These are phyloP conservation scores for Boulengeromyrus knoepffleri DNA, from an alignment of 2,113 vertebrate species.

Conservation along the genomic window DNA sequence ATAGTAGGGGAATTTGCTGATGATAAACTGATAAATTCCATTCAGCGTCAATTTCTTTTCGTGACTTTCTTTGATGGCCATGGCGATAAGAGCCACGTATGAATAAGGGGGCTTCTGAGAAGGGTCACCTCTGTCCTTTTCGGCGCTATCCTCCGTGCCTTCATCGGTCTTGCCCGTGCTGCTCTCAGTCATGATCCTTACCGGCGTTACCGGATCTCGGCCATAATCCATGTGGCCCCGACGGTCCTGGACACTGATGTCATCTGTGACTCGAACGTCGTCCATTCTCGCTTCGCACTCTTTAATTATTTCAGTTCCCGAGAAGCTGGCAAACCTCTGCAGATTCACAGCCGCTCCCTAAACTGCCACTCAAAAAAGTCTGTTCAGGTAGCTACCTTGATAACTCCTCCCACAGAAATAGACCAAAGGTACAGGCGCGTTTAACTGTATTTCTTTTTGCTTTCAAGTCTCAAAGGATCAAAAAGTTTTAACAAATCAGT, in stretches of 20 bases:
- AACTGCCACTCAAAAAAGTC: neutral
- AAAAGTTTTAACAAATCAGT: neutral
- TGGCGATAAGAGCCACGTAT: conserved; percentile 50
- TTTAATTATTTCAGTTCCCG: neutral
- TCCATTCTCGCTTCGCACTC: neutral
- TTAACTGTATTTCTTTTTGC: neutral
- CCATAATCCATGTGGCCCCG: neutral
- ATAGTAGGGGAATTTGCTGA: conserved; percentile 50
- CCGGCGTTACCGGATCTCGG: neutral
- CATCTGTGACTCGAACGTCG: neutral
- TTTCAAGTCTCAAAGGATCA: neutral
- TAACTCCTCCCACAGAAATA: neutral
- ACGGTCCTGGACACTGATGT: neutral
- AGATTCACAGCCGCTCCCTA: neutral
- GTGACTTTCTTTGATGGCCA: conserved; percentile 50
- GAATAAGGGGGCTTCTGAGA: conserved; percentile 33
- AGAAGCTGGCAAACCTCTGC: neutral
- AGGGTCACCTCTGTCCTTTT: conserved; percentile 22
- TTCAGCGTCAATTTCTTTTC: conserved; percentile 46
- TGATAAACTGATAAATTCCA: conserved; percentile 50
- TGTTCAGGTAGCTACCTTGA: neutral
- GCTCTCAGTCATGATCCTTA: neutral
- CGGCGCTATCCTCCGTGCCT: neutral
- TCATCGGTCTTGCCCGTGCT: neutral
- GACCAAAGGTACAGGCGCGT: neutral